Conservation (phyloP, 2,797 vertebrate genomes). For the Alauda arvensis region DNA sequence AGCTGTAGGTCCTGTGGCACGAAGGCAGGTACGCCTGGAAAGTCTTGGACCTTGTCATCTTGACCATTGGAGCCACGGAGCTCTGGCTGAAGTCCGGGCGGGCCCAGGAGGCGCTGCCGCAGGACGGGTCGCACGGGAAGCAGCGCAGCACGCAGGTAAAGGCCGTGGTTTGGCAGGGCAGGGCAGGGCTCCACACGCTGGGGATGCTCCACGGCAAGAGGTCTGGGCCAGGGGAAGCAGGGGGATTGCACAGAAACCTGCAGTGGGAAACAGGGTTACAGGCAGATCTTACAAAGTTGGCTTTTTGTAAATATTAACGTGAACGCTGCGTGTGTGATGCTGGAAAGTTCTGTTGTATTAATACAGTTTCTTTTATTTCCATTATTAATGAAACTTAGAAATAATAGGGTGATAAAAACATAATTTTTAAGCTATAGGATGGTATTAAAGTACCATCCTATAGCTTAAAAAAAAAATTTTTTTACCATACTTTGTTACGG, state of each 20-base stretch:
- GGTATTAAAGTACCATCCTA: too few relatives aligned
- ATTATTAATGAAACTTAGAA: too few relatives aligned
- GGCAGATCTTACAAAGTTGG: too few relatives aligned
- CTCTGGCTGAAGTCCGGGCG: conserved; percentile 80
- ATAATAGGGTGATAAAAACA: too few relatives aligned
- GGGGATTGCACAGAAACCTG: conserved; percentile 44
- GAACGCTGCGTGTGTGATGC: too few relatives aligned
- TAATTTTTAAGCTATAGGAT: too few relatives aligned
- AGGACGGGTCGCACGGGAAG: conserved; percentile 98
- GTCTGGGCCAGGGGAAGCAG: background rate
- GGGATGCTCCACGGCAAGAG: conserved; percentile 61
- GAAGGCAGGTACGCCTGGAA: conserved; percentile 97
- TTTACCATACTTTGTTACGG: too few relatives aligned
- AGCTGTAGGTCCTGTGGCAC: conserved; percentile 98
- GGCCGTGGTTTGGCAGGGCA: conserved; percentile 93
- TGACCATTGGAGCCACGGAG: conserved; percentile 87
- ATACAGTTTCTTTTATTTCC: too few relatives aligned
- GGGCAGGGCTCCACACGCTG: conserved; percentile 81
- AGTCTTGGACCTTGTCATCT: conserved; percentile 93
- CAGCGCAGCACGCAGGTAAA: conserved; percentile 99
- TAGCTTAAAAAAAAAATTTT: too few relatives aligned
- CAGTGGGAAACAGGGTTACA: background rate
- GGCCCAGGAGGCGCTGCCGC: conserved; percentile 95
- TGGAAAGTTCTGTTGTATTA: too few relatives aligned
- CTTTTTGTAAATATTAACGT: too few relatives aligned